Conservation (phyloP, 1,140 invertebrate genomes). For the Cotesia chilonis region DNA sequence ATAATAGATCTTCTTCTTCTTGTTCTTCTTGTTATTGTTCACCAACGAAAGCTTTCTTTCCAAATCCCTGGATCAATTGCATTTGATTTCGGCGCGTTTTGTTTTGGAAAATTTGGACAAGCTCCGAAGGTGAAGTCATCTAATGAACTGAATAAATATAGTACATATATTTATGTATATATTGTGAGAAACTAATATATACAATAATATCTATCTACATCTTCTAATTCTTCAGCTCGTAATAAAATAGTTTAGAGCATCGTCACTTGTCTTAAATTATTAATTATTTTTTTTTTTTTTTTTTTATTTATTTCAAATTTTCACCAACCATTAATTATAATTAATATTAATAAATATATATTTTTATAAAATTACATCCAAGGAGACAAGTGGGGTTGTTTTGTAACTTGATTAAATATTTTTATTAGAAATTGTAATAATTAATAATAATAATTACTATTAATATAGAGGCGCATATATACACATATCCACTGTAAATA, state of each 20-base stretch:
- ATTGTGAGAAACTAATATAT: background rate
- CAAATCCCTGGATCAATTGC: conserved; percentile 66
- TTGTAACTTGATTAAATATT: conserved; percentile 24
- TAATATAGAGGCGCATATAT: conserved; percentile 53
- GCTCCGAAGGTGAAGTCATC: conserved; percentile 60
- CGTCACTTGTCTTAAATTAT: background rate
- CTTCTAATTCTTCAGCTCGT: background rate
- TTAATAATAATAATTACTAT: no score
- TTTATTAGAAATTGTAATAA: no score
- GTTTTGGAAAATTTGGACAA: conserved; percentile 66
- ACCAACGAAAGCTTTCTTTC: conserved; percentile 62
- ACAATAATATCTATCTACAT: background rate
- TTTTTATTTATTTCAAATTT: background rate
- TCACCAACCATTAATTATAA: no score
- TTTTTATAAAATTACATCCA: background rate
- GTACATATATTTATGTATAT: no score
- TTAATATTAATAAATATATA: no score
- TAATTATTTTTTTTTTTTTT: background rate
- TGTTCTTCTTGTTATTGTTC: conserved; percentile 21
- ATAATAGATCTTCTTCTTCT: conserved; percentile 46
- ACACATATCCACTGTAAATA: conserved; percentile 56
- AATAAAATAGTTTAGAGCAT: background rate
- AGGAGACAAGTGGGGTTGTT: conserved; percentile 50
- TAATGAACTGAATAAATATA: conserved; percentile 37
- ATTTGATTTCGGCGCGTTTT: conserved; percentile 67